Percentiles rank a stretch among this genome's conserved stretches.
Conservation (phyloP, 2,797 vertebrate genomes). For the Zenarchopterus dispar region DNA sequence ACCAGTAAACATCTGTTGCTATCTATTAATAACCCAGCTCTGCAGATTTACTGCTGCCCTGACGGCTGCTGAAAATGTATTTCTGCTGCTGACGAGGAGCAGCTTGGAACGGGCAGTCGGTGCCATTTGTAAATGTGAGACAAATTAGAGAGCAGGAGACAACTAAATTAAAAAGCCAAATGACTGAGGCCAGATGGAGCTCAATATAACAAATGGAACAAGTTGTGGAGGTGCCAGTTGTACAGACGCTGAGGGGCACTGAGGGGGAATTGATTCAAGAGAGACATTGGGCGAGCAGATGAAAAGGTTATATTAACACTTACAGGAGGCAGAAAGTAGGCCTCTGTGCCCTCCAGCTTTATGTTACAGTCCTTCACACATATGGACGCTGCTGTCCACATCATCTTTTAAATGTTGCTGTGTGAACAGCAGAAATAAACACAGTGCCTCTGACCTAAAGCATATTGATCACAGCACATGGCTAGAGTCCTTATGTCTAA, state of each 20-base stretch:
- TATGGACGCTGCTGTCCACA: conserved; percentile 70
- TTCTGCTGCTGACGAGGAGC: conserved; percentile 80
- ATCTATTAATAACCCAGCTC: conserved; percentile 84
- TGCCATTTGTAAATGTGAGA: conserved; percentile 86
- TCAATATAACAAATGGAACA: conserved; percentile 86
- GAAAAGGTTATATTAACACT: conserved; percentile 84
- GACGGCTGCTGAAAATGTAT: conserved; percentile 81
- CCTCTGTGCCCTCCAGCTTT: conserved; percentile 73
- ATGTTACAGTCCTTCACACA: conserved; percentile 74
- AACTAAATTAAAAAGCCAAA: conserved; percentile 88
- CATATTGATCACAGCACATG: conserved; percentile 38
- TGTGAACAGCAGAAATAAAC: conserved; percentile 63
- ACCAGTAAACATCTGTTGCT: conserved; percentile 89
- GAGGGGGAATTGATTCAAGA: conserved; percentile 82
- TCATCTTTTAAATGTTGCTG: conserved; percentile 61
- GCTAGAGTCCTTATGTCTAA: conserved; percentile 16
- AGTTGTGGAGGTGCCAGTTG: conserved; percentile 86
- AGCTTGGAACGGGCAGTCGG: conserved; percentile 79
- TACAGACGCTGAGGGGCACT: conserved; percentile 83
- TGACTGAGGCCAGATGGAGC: conserved; percentile 86
- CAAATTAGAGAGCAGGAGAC: conserved; percentile 86
- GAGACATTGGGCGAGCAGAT: conserved; percentile 77
- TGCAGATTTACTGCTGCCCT: conserved; percentile 79
- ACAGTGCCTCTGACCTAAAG: conserved; percentile 36
- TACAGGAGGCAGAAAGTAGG: conserved; percentile 71